Base-by-base conservation (phyloP, 2,113 vertebrate species). In the Silurus asotus region DNA sequence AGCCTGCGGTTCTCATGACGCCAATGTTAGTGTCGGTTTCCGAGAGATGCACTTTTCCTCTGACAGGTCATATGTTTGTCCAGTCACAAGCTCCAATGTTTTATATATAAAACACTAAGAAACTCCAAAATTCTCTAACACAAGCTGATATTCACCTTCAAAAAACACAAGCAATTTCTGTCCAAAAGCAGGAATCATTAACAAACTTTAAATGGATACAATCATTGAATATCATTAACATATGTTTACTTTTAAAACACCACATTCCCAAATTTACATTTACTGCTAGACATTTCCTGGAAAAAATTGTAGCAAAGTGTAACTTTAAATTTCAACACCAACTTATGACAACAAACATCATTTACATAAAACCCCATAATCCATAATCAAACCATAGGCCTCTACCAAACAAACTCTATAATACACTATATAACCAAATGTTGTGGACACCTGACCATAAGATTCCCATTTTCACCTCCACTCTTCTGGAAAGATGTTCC, bases 11-110 rank as follows among this genome's bases (percentile, higher is more conserved):
- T 80, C 56, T 76, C 58, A n/a, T 51, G 20, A 58, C 4, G 48
- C 88, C 89, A 90, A 88, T 90, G 92, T 94, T 92, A 92, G 90
- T 94, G 93, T 93, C 92, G 91, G 91, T 93, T 94, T 94, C 92
- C 90, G 82, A 88, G 90, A 92, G 91, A 87, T 90, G 90, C 92
- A 93, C 48, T 93, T 94, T 93, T 93, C 87, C 86, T 89, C 88
- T 93, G 92, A 94, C 94, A 94, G 93, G 90, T 91, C 93, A 93
- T 94, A 93, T 92, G 92, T 94, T 92, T 88, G 91, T 83, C 82
- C n/a, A 74, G 81, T 49, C 69, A 58, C 88, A 75, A 51, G 20
- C 70, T 14, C 25, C 5, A 14, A 14, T 6, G 5, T 70, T 70
- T 10, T 58, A 58, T 19, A 6, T 70, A 70, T 48, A 7, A 8